A percentile compares a stretch with the other conserved stretches of the same genome.
These are phyloP conservation scores for Coracias cyanogaster DNA, from an alignment of 2,797 vertebrate genomes.

Conservation along the genomic window DNA sequence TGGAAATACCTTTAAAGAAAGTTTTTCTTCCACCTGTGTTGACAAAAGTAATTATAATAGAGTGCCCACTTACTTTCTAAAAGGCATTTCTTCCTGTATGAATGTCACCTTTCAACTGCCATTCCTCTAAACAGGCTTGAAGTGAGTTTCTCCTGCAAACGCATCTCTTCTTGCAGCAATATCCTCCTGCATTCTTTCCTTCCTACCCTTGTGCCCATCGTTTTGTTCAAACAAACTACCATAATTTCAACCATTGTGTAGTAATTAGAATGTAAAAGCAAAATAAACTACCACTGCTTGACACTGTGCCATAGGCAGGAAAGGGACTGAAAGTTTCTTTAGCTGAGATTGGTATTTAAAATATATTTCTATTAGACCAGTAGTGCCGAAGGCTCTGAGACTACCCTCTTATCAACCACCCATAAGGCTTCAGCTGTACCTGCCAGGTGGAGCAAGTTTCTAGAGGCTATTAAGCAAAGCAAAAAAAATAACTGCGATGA, in stretches of 20 bases:
- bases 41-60: neutral
- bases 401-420: neutral
- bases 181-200: neutral
- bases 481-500: neutral
- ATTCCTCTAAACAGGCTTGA: neutral
- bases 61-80: neutral
- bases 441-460: neutral
- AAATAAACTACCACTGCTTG: neutral
- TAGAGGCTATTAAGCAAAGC: neutral
- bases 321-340: neutral
- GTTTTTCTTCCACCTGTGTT: neutral
- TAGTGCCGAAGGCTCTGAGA: neutral
- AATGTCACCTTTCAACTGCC: neutral
- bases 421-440: neutral
- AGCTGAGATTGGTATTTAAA: neutral
- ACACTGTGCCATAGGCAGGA: neutral
- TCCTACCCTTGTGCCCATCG: neutral
- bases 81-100: neutral
- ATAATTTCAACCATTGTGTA: neutral
- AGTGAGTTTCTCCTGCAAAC: neutral
- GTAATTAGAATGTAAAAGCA: neutral
- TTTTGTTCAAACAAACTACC: neutral
- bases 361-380: neutral
- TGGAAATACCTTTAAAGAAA: neutral
- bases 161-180: neutral